Evolutionary conservation across 1,140 invertebrate species (phyloP), one percentile per base, ranked within the genome.

Genomic region (Matsumurasca onukii): DNA sequence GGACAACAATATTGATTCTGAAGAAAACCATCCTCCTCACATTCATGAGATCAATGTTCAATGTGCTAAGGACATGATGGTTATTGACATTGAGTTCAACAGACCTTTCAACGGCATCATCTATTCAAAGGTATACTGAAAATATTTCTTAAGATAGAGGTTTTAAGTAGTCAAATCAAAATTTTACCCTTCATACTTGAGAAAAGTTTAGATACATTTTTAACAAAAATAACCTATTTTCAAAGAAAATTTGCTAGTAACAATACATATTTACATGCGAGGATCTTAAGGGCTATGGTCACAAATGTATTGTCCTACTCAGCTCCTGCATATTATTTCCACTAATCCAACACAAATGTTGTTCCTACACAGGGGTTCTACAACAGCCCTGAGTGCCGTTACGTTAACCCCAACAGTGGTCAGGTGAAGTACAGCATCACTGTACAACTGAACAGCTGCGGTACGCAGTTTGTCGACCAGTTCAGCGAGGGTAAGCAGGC

Each of bases 1-100:
- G 2, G 61, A 67, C 67, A 68, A 55, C 49, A 15, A 67, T 55
- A 68, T 68, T 5, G 45, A 72, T 25, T 49, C 64, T 83, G 82
- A 83, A 52, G 70, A 83, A 12, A 84, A 84, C 55, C 88, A 91
- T 75, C 88, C 88, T 30, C 89, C 91, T 12, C 89, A 91, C 72
- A 89, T 93, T 71, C 88, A 91, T 73, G 83, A 81, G 1, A 86
- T 93, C 55, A 86, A 90, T 24, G 91, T 92, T 1, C 81, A 88
- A 66, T 93, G 91, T 74, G 86, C 87, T 49, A 92, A 92, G 76
- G 89, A 91, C 66, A 87, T 87, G 84, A 93, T 93, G 91, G 90
- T 86, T 0, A 91, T 93, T 51, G 87, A 88, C 61, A 85, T 93
- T 1, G 88, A 90, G 77, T 93, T 93, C 76, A 91, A 91, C 74